These are phyloP conservation scores for Mastacembelus armatus DNA, from an alignment of 2,797 vertebrate species.

Conservation along the genomic window DNA sequence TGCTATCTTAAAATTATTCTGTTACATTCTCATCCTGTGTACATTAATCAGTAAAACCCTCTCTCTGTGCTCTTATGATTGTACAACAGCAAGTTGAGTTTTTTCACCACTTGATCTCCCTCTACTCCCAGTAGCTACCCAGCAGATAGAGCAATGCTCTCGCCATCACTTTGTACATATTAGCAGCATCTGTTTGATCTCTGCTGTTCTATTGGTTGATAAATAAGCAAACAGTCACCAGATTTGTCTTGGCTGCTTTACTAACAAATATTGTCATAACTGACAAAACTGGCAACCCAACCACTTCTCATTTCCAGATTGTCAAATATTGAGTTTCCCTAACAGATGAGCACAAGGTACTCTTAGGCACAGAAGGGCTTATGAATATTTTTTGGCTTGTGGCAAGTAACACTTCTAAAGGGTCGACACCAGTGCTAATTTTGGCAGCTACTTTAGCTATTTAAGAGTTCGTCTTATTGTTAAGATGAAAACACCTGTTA, in stretches of 20 bases:
- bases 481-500: too few species aligned
- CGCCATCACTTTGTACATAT: conserved; percentile 37
- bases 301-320: not conserved
- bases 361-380: too few species aligned
- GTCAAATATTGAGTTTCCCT: not conserved
- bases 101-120: conserved; percentile 38
- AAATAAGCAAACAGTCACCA: conserved; percentile 58
- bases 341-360: too few species aligned
- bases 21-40: not conserved
- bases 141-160: conserved; percentile 36
- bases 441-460: too few species aligned
- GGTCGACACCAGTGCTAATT: too few species aligned
- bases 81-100: conserved; percentile 14
- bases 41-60: conserved; percentile 14
- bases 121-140: conserved; percentile 32
- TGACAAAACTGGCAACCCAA: conserved; percentile 52
- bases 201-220: conserved; percentile 51
- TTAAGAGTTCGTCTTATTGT: too few species aligned
- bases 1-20: conserved; percentile 14
- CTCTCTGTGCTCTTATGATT: conserved; percentile 12
- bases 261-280: conserved; percentile 39
- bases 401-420: too few species aligned
- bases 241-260: conserved; percentile 53
- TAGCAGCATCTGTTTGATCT: conserved; percentile 61
- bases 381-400: too few species aligned